Base-by-base conservation (phyloP, 2,797 vertebrate genomes). In the Falco biarmicus region DNA sequence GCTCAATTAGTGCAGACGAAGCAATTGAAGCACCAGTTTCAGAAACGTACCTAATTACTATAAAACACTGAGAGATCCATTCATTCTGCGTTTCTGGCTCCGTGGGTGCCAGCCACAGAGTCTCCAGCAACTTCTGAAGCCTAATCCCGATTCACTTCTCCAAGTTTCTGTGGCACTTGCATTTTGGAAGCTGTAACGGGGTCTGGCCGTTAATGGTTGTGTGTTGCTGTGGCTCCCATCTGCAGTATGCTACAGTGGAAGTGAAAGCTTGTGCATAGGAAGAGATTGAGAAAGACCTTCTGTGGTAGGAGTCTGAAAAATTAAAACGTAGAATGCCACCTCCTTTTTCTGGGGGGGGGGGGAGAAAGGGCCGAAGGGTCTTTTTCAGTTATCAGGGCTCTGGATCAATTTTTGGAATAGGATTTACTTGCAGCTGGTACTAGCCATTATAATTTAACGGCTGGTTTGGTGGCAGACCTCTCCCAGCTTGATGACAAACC, bases 11-110 rank as follows among this genome's bases (percentile, higher is more conserved):
- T 25, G 90, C 37, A 41, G 97, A 32, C 1, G 70, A 95, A 87
- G 95, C 39, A 78, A 61, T 87, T 8, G 34, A 86, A 97, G 84
- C 50, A 9, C 91, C 87, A 43, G 73, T 89, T 96, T 96, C 73
- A 94, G 96, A 95, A 97, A 96, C 34, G 80, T 86, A 89, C 95
- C 96, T 96, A 98, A 78, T 97, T 96, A 95, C 89, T 95, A 21
- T 48, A 86, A 95, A 96, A 74, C 87, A 88, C 95, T 95, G 75
- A 97, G 93, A 21, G 74, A 87, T 94, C 89, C 92, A 94, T 98
- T 98, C 97, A 97, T 98, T 92, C 84, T 57, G 91, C 1, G 1
- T 94, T 94, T 57, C 89, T 96, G 96, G 93, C 96, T 97, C 96
- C 39, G 4, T 90, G 91, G 95, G 96, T 96, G 95, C 96, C 96